Conservation (phyloP, 2,888 invertebrate species). For the Scaptomyza reducta region DNA sequence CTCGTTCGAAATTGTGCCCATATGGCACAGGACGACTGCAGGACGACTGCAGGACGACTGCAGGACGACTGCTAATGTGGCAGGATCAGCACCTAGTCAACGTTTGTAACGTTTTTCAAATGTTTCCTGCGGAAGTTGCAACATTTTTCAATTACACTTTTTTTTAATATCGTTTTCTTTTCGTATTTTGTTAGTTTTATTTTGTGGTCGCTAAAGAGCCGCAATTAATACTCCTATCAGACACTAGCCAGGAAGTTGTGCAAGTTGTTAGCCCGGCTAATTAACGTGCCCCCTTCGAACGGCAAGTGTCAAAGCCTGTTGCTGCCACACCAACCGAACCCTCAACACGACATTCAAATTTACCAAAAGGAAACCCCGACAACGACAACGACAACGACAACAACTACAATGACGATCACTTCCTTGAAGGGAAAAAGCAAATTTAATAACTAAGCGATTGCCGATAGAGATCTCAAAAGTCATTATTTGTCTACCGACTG, state of each 20-base stretch:
- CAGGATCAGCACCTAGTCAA: slow-evolving; percentile 54
- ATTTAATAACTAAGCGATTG: slow-evolving; percentile 61
- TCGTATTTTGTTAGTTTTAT: slow-evolving; percentile 11
- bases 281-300: slow-evolving; percentile 42
- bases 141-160: slow-evolving; percentile 65
- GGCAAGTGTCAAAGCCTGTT: slow-evolving; percentile 71
- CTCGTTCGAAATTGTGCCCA: slow-evolving; percentile 21
- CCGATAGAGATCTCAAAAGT: slow-evolving; percentile 60
- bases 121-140: slow-evolving; percentile 69
- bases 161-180: neutral
- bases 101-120: slow-evolving; percentile 61
- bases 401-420: slow-evolving; percentile 44
- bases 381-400: slow-evolving; percentile 16
- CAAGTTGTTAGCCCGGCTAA: slow-evolving; percentile 57
- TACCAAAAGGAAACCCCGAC: slow-evolving; percentile 34
- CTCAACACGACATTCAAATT: slow-evolving; percentile 66
- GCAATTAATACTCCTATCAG: slow-evolving; percentile 60
- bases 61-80: slow-evolving; percentile 35
- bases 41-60: slow-evolving; percentile 5
- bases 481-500: slow-evolving; percentile 56
- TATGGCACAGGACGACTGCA: slow-evolving; percentile 36
- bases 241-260: slow-evolving; percentile 59
- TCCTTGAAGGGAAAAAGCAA: slow-evolving; percentile 66
- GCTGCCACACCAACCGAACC: slow-evolving; percentile 45
- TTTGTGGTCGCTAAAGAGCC: slow-evolving; percentile 66